A percentile compares a stretch with the other conserved stretches of the same genome.
These are phyloP conservation scores for Labroides dimidiatus DNA, from an alignment of 2,797 vertebrate species.

Conservation along the genomic window DNA sequence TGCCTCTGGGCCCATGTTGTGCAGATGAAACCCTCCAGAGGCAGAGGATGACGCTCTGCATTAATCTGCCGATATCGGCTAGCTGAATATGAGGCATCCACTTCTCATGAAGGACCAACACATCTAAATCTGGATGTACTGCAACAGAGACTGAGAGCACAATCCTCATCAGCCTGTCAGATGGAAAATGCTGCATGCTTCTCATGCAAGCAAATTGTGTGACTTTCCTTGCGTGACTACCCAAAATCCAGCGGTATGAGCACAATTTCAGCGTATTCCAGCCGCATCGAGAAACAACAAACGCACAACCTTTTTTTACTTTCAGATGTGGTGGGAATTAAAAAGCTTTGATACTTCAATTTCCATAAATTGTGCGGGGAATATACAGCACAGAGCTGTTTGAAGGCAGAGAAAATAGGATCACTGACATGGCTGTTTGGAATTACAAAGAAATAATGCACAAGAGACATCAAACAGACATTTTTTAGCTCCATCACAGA, in stretches of 20 bases:
- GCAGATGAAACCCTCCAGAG: constrained; percentile 59
- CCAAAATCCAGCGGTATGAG: constrained; percentile 16
- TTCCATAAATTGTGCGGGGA: constrained; percentile 74
- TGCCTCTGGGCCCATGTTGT: constrained; percentile 72
- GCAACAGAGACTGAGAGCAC: constrained; percentile 8
- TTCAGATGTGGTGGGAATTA: constrained; percentile 66
- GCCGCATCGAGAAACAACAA: constrained; percentile 56
- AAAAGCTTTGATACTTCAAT: constrained; percentile 77
- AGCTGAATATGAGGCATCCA: constrained; percentile 53
- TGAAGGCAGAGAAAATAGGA: constrained; percentile 68
- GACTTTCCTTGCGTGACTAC: constrained; percentile 24
- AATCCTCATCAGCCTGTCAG: constrained; percentile 30
- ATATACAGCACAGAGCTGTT: constrained; percentile 59
- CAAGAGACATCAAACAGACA: constrained; percentile 52
- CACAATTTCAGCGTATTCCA: constrained; percentile 22
- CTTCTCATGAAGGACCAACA: constrained; percentile 51
- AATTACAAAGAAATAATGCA: constrained; percentile 61
- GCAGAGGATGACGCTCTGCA: constrained; percentile 51
- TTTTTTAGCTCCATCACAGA: constrained; percentile 49
- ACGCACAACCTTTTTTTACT: constrained; percentile 44
- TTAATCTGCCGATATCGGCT: constrained; percentile 68
- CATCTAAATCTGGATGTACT: constrained; percentile 21
- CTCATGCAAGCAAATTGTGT: constrained; percentile 13
- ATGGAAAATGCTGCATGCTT: constrained; percentile 12
- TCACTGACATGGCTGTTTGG: constrained; percentile 52